These are phyloP conservation scores for Brachirus orientalis DNA, from an alignment of 2,113 vertebrate genomes.

Conservation along the genomic window DNA sequence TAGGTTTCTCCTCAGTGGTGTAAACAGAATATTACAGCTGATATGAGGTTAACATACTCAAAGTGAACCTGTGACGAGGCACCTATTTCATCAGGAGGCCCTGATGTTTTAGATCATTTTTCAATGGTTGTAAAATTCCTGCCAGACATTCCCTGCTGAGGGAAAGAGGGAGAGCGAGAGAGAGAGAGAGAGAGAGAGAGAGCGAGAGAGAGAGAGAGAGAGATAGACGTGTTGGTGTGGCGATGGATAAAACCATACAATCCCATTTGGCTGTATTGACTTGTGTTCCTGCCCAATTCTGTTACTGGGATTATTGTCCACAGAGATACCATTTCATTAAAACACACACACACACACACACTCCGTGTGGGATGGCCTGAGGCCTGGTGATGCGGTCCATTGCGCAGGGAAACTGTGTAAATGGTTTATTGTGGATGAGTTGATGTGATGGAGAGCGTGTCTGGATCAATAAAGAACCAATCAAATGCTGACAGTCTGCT, in stretches of 20 bases:
- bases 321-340: slow-evolving; percentile 86
- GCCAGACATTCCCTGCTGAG: slow-evolving; percentile 33
- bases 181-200: slow-evolving; percentile 45
- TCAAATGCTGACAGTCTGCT: slow-evolving; percentile 81
- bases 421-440: slow-evolving; percentile 89
- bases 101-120: slow-evolving; percentile 44
- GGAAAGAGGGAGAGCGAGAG: slow-evolving; percentile 21
- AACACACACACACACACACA: slow-evolving; percentile 50
- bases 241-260: slow-evolving; percentile 84
- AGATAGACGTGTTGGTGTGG: slow-evolving; percentile 75
- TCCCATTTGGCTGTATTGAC: slow-evolving; percentile 86
- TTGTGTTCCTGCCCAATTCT: slow-evolving; percentile 83
- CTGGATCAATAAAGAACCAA: slow-evolving; percentile 85
- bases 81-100: slow-evolving; percentile 29
- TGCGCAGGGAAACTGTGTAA: slow-evolving; percentile 83
- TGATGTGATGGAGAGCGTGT: slow-evolving; percentile 86
- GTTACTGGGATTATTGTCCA: slow-evolving; percentile 86
- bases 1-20: slow-evolving; percentile 41
- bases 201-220: slow-evolving; percentile 49
- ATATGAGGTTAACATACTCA: slow-evolving; percentile 17
- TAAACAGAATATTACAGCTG: slow-evolving; percentile 49
- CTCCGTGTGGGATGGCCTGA: slow-evolving; percentile 74
- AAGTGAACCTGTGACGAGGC: slow-evolving; percentile 25
- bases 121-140: slow-evolving; percentile 32
- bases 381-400: slow-evolving; percentile 83